Conservation (phyloP, 2,888 invertebrate genomes). For the Cephalotes varians region DNA sequence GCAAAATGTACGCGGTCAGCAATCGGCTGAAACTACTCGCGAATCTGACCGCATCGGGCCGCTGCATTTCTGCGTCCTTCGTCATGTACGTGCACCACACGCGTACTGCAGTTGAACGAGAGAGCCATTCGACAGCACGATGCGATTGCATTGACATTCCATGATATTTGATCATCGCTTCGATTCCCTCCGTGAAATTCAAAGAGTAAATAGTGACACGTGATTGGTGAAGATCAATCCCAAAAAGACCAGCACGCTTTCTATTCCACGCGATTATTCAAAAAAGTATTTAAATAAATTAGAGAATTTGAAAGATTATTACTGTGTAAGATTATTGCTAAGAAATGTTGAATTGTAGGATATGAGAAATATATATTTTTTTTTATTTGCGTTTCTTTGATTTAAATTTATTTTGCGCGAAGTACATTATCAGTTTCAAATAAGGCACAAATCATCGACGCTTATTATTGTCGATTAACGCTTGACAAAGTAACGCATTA, state of each 20-base stretch:
- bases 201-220: background rate
- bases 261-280: no score
- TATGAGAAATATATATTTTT: no score
- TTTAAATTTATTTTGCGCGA: background rate
- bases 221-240: background rate
- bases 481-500: background rate
- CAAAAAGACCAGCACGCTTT: background rate
- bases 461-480: background rate
- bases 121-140: slow-evolving; percentile 9
- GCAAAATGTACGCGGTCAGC: slow-evolving; percentile 67
- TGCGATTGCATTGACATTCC: slow-evolving; percentile 47
- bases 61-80: slow-evolving; percentile 42
- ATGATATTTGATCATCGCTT: slow-evolving; percentile 25
- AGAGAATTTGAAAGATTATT: background rate
- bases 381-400: background rate
- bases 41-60: slow-evolving; percentile 52
- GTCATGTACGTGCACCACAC: slow-evolving; percentile 41
- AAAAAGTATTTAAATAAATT: background rate
- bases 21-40: slow-evolving; percentile 52
- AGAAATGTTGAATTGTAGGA: background rate
- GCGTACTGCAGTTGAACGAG: slow-evolving; percentile 2
- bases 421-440: background rate
- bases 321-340: background rate
- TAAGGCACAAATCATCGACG: background rate
- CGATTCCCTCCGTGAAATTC: slow-evolving; percentile 34